Base-by-base conservation (phyloP, 1,140 invertebrate species). In the Brachionus plicatilis region DNA sequence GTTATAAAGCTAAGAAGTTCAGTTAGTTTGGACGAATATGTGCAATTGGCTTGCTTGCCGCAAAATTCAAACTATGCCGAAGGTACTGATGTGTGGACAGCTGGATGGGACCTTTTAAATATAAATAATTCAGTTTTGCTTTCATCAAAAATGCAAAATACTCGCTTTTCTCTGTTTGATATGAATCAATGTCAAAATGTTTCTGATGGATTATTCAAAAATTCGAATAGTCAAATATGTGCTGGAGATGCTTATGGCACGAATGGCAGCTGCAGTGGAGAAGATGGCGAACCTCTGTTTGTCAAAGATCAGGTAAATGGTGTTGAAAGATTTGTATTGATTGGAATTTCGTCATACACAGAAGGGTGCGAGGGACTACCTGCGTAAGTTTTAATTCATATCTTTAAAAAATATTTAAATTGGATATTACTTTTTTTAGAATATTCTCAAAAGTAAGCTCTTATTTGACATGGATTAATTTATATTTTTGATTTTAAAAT, bases 11-110 rank as follows among this genome's bases (percentile, higher is more conserved):
- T 82, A n/a, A 37, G 17, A 65, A 24, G 12, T 11, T 45, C 17
- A 14, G 50, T 82, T 14, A 56, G 65, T 37, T 37, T 60, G 11
- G 50, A 56, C 3, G 1, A 8, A 14, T 60, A 43, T 65, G 24
- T 82, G 8, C 79, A 82, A 41, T 11, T 82, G 20, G n/a, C 79
- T 50, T 82, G 79, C 56, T 68, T 82, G 60, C 79, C 79, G 17
- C 5, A 9, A 20, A 50, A 14, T 17, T 37, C 47, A 11, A 78
- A 27, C 29, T 33, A 50, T 24, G 2, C 27, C 11, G 9, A 4
- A 14, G 17, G 37, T 14, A n/a, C n/a, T 6, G 53, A 79, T 29
- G 76, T 20, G 6, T 53, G 20, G 47, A 60, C 76, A 12, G 76
- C 76, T 79, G 76, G 76, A 27, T 79, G 76, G 76, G 20, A 45